Evolutionary conservation across 2,888 invertebrate species (phyloP).

Genomic region (Hydroisotoma schaefferi): DNA sequence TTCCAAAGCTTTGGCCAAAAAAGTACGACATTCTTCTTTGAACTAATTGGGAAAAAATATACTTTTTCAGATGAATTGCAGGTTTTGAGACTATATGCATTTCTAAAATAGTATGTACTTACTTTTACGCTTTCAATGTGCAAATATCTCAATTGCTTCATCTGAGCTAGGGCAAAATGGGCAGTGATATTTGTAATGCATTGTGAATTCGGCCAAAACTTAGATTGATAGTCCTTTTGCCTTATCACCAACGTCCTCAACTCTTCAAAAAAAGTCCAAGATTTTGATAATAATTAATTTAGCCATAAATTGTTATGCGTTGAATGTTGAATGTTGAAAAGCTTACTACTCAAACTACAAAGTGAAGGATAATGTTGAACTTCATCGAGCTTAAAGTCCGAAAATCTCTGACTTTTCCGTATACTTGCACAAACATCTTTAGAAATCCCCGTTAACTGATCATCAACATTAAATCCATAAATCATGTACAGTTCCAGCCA

Average conservation of each 20-base stretch:
- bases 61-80: not conserved
- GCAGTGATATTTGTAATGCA: constrained; percentile 36
- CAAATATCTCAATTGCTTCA: constrained; percentile 29
- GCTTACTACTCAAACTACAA: constrained; percentile 29
- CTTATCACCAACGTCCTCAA: constrained; percentile 24
- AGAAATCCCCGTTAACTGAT: constrained; percentile 37
- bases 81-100: not conserved
- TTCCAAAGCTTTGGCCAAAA: constrained; percentile 27
- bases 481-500: constrained; percentile 35
- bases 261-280: constrained; percentile 19
- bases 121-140: constrained; percentile 39
- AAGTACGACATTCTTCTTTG: constrained; percentile 33
- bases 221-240: constrained; percentile 40
- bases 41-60: constrained; percentile 21
- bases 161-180: constrained; percentile 29
- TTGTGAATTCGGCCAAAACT: constrained; percentile 38
- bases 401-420: constrained; percentile 15
- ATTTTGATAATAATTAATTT: not conserved
- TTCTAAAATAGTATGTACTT: too few relatives aligned
- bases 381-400: constrained; percentile 21
- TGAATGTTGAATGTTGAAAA: not conserved
- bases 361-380: constrained; percentile 24
- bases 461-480: constrained; percentile 41
- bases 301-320: not conserved
- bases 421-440: constrained; percentile 25